Evolutionary conservation across 1,140 invertebrate genomes (phyloP).

Genomic region (Macrotrachela quadricornifera): DNA sequence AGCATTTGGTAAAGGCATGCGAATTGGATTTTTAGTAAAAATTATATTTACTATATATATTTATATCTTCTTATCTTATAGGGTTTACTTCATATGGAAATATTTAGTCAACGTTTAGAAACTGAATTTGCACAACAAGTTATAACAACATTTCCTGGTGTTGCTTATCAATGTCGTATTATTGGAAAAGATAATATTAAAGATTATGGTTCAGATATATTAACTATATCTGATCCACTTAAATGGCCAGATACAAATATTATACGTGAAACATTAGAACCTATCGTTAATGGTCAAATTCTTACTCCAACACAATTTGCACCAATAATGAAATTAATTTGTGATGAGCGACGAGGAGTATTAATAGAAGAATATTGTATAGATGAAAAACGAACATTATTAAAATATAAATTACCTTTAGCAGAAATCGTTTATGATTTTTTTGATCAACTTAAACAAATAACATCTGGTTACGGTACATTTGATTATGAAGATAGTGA

Average conservation of each 20-base stretch:
- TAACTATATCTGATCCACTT: conserved; percentile 36
- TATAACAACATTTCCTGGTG: conserved; percentile 72
- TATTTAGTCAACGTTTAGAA: conserved; percentile 72
- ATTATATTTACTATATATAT: not conserved
- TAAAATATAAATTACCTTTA: conserved; percentile 62
- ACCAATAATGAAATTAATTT: conserved; percentile 11
- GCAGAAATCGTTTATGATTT: conserved; percentile 84
- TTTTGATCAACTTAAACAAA: conserved; percentile 67
- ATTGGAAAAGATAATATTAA: conserved; percentile 29
- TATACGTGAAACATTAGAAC: conserved; percentile 58
- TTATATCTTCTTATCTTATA: conserved; percentile 47
- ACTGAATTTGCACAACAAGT: conserved; percentile 74
- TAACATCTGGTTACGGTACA: conserved; percentile 47
- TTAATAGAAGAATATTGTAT: conserved; percentile 51
- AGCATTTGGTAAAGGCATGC: conserved; percentile 76
- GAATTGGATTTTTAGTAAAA: conserved; percentile 31
- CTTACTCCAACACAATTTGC: conserved; percentile 46
- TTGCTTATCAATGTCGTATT: conserved; percentile 55
- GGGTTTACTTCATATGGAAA: conserved; percentile 80
- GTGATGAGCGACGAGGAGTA: conserved; percentile 49
- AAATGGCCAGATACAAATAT: conserved; percentile 45
- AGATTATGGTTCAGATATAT: conserved; percentile 41
- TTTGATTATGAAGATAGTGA: conserved; percentile 88
- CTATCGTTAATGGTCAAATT: conserved; percentile 65
- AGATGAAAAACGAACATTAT: conserved; percentile 53